Conservation (phyloP, 2,888 invertebrate genomes). For the Ichneumoninae sp. region DNA sequence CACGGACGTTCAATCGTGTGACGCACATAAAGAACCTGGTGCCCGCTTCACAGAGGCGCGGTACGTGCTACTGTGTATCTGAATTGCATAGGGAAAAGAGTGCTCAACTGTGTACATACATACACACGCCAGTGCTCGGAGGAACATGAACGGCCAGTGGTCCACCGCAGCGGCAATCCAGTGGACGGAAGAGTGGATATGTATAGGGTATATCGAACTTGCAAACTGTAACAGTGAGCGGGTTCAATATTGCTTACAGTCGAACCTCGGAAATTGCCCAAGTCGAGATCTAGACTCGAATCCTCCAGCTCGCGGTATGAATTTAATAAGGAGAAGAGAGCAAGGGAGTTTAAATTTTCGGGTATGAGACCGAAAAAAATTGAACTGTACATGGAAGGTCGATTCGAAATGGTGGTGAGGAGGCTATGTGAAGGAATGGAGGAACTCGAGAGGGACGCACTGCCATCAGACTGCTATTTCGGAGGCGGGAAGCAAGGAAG, state of each 20-base stretch:
- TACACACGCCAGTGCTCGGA: background rate
- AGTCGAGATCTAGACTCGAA: background rate
- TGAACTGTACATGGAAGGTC: conserved; percentile 4
- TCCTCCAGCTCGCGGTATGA: background rate
- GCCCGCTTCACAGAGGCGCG: conserved; percentile 4
- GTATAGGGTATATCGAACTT: background rate
- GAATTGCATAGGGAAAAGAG: conserved; percentile 4
- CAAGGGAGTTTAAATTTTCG: background rate
- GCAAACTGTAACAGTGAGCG: background rate
- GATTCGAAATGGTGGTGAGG: conserved; percentile 45
- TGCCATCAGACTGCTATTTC: conserved; percentile 48
- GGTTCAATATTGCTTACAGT: background rate
- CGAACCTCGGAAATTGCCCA: background rate
- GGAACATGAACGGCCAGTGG: background rate
- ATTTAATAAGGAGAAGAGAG: background rate
- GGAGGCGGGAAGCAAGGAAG: conserved; percentile 62
- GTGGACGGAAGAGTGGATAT: background rate
- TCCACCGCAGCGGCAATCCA: conserved; percentile 16
- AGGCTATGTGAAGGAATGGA: conserved; percentile 46
- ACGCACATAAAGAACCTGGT: conserved; percentile 57
- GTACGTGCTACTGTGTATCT: conserved; percentile 1
- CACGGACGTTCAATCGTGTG: conserved; percentile 58
- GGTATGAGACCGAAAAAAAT: background rate
- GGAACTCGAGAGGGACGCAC: conserved; percentile 31
- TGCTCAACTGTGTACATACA: background rate